Evolutionary conservation across 2,888 invertebrate genomes (phyloP).

Genomic region (Zhuqinia jingwanae): DNA sequence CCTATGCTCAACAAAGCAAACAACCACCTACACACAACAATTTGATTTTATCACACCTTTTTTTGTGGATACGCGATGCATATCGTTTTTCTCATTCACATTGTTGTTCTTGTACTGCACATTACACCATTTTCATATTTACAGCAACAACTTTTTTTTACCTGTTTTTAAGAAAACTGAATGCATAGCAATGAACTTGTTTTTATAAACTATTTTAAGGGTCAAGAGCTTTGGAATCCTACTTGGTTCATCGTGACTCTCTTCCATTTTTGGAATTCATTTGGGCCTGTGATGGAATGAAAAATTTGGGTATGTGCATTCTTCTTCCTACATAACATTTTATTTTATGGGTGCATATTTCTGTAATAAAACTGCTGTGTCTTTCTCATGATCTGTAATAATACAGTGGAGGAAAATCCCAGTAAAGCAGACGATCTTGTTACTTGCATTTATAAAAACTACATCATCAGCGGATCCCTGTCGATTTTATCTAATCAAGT

Average conservation of each 20-base stretch:
- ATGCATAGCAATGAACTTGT: background rate
- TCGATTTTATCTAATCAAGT: constrained; percentile 46
- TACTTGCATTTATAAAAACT: constrained; percentile 61
- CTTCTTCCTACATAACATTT: background rate
- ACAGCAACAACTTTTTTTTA: background rate
- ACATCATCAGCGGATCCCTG: constrained; percentile 45
- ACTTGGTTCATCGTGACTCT: constrained; percentile 25
- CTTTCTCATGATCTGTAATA: too few species aligned
- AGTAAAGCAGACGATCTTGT: constrained; percentile 48
- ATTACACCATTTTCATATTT: too few species aligned
- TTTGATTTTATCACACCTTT: constrained; percentile 32
- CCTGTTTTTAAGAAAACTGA: background rate
- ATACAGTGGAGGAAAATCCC: constrained; percentile 40
- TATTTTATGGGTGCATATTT: too few species aligned
- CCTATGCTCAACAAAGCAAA: too few species aligned
- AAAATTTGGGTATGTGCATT: constrained; percentile 37
- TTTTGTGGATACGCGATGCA: too few species aligned
- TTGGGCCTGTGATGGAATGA: constrained; percentile 67
- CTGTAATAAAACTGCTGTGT: too few species aligned
- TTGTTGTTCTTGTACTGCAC: too few species aligned
- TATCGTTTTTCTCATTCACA: too few species aligned
- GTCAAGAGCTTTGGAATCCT: constrained; percentile 54
- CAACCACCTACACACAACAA: constrained; percentile 11
- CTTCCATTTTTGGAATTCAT: constrained; percentile 54
- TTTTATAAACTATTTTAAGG: constrained; percentile 22